Evolutionary conservation across 1,140 invertebrate genomes (phyloP).

Genomic region (Aphis gossypii): DNA sequence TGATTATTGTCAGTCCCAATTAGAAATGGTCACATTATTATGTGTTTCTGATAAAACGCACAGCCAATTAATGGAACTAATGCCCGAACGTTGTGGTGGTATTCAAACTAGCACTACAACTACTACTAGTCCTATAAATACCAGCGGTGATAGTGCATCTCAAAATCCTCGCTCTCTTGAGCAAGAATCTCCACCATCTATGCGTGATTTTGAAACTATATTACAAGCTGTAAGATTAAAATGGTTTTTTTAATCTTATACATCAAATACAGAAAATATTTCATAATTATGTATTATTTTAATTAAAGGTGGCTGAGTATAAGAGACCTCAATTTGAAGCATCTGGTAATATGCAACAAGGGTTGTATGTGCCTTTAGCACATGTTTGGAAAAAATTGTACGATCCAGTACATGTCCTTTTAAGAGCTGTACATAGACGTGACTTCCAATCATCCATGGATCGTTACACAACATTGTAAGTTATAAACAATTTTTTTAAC

Average conservation of each 20-base stretch:
- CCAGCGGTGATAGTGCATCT: conserved; percentile 63
- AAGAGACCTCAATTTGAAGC: conserved; percentile 79
- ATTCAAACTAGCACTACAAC: background rate
- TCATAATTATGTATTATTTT: conserved; percentile 30
- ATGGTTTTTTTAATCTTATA: conserved; percentile 10
- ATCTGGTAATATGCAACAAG: conserved; percentile 88
- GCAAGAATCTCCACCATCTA: background rate
- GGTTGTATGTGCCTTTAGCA: conserved; percentile 87
- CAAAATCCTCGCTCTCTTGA: background rate
- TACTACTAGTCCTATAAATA: conserved; percentile 65
- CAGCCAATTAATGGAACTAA: conserved; percentile 90
- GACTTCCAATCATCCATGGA: conserved; percentile 96
- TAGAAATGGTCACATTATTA: conserved; percentile 92
- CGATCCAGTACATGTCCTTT: conserved; percentile 90
- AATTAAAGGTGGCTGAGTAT: conserved; percentile 75
- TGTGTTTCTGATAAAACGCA: conserved; percentile 95
- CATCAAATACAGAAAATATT: conserved; percentile 29
- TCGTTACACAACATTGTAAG: conserved; percentile 79
- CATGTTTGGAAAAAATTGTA: conserved; percentile 91
- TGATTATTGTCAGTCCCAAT: conserved; percentile 71
- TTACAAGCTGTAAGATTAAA: conserved; percentile 46
- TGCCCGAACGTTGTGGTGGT: conserved; percentile 90
- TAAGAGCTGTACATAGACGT: conserved; percentile 87
- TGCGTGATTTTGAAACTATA: conserved; percentile 59
- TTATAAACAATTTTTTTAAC: conserved; percentile 66